These are phyloP conservation scores for Xyrichtys novacula DNA, from an alignment of 2,797 vertebrate genomes.

Conservation along the genomic window DNA sequence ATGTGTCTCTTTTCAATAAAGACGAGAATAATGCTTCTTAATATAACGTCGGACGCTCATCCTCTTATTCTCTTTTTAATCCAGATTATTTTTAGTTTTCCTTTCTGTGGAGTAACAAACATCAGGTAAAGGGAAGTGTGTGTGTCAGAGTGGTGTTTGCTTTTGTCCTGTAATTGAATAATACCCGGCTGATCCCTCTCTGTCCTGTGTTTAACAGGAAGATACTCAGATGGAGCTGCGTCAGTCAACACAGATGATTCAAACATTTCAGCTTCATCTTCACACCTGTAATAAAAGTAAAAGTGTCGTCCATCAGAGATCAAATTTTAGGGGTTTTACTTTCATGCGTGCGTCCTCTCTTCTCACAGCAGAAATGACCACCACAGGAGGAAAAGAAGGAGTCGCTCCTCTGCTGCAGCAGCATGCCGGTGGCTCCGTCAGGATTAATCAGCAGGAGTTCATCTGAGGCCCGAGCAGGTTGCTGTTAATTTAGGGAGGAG, in stretches of 20 bases:
- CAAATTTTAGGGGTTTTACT: background rate
- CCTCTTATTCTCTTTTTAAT: no score
- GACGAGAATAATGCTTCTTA: conserved; percentile 85
- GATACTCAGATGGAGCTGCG: conserved; percentile 7
- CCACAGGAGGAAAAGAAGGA: conserved; percentile 3
- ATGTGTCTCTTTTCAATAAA: conserved; percentile 97
- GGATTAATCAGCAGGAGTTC: conserved; percentile 32
- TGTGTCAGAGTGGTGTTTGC: background rate
- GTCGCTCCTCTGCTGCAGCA: background rate
- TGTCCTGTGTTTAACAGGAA: conserved; percentile 27
- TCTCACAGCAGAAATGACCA: background rate
- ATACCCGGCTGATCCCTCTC: conserved; percentile 29
- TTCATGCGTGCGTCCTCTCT: no score
- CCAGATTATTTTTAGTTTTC: no score
- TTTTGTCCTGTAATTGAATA: conserved; percentile 24
- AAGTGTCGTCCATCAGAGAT: no score
- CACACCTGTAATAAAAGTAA: background rate
- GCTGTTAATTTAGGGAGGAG: conserved; percentile 12
- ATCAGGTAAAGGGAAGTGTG: conserved; percentile 3
- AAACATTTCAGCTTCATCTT: no score
- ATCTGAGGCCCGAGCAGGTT: conserved; percentile 6
- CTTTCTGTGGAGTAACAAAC: no score
- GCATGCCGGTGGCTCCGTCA: background rate
- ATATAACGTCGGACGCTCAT: conserved; percentile 62
- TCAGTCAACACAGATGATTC: background rate